These are phyloP conservation scores for Rissa tridactyla DNA, from an alignment of 2,113 vertebrate genomes.

Conservation along the genomic window DNA sequence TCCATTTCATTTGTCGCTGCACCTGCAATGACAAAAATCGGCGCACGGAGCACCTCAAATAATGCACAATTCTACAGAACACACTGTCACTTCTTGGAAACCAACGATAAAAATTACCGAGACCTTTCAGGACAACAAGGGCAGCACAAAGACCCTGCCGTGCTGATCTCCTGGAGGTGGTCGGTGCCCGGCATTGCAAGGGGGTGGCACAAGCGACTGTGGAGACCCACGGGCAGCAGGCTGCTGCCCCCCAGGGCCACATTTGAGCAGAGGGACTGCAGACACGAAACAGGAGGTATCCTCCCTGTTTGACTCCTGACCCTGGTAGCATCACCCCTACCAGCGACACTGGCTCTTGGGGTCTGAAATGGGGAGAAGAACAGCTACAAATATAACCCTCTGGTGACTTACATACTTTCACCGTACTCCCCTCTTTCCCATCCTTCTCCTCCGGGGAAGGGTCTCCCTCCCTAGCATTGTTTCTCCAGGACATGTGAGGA, in stretches of 20 bases:
- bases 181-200: not conserved
- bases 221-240: not conserved
- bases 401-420: not conserved
- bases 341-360: not conserved
- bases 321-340: not conserved
- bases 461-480: not conserved
- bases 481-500: not conserved
- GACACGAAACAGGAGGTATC: not conserved
- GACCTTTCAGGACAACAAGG: not conserved
- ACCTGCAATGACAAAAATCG: not conserved
- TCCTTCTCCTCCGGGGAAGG: not conserved
- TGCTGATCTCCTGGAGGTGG: not conserved
- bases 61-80: not conserved
- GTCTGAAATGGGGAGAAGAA: not conserved
- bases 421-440: rapidly evolving
- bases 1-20: not conserved
- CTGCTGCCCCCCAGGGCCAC: not conserved
- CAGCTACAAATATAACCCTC: not conserved
- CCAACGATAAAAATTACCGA: not conserved
- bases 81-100: not conserved
- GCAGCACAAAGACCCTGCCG: not conserved
- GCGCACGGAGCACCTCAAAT: not conserved
- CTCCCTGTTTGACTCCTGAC: not conserved
- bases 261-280: not conserved
- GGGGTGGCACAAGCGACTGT: rapidly evolving